Evolutionary conservation across 2,113 vertebrate species (phyloP).

Genomic region (Trinectes maculatus): DNA sequence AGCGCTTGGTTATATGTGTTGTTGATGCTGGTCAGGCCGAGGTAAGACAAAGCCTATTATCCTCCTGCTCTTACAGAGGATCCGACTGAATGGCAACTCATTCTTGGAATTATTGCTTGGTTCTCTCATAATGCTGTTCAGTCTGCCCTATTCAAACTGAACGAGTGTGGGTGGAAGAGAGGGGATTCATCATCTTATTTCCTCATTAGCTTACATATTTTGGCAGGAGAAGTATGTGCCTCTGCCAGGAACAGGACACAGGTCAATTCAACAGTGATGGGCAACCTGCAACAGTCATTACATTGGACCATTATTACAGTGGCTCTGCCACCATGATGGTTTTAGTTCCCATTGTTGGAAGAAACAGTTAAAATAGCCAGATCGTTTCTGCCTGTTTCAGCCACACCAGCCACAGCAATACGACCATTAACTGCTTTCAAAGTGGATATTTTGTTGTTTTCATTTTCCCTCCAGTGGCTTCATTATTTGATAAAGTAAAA

Average conservation of each 20-base stretch:
- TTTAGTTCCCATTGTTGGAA: neutral
- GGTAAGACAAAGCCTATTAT: no score
- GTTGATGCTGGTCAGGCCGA: no score
- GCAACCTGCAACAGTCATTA: conserved; percentile 9
- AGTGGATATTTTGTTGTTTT: no score
- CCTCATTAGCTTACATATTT: conserved; percentile 48
- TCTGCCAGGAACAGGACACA: conserved; percentile 18
- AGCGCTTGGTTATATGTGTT: no score
- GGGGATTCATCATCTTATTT: conserved; percentile 51
- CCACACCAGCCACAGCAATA: no score
- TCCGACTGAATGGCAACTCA: neutral
- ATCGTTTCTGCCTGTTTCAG: no score
- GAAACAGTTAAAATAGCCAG: neutral
- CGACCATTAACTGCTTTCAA: no score
- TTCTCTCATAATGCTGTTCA: neutral
- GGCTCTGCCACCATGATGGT: no score
- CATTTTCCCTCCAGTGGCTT: no score
- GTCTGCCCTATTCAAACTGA: neutral
- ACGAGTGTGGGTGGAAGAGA: conserved; percentile 32
- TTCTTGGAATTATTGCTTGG: neutral
- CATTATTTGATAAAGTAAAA: no score
- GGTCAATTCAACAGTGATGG: conserved; percentile 5
- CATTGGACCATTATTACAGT: no score
- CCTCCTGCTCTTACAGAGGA: no score
- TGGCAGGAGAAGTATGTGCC: conserved; percentile 11